These are phyloP conservation scores for Aleiodes leptofemur DNA, from an alignment of 2,888 invertebrate genomes.

Conservation along the genomic window DNA sequence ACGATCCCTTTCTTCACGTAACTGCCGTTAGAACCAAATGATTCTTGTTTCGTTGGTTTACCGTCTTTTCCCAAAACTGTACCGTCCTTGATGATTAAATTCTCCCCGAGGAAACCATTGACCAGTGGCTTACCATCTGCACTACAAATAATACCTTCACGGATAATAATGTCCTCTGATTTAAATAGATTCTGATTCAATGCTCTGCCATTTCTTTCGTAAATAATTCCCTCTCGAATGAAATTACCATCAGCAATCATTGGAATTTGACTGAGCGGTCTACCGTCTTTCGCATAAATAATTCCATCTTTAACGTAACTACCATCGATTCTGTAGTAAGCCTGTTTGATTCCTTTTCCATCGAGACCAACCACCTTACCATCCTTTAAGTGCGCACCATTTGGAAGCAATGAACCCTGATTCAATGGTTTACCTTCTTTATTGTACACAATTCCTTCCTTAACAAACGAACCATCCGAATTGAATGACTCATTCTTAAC, in stretches of 20 bases:
- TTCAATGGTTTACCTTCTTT: conserved; percentile 69
- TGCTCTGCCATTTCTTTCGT: conserved; percentile 61
- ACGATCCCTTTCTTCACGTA: conserved; percentile 66
- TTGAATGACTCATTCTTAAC: conserved; percentile 69
- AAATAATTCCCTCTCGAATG: conserved; percentile 66
- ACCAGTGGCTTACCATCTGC: conserved; percentile 60
- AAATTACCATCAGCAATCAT: conserved; percentile 67
- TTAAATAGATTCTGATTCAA: conserved; percentile 70
- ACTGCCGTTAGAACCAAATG: conserved; percentile 68
- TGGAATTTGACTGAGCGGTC: conserved; percentile 68
- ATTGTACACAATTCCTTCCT: conserved; percentile 68
- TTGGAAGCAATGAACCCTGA: conserved; percentile 70
- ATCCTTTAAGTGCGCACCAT: conserved; percentile 68
- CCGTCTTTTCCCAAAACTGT: conserved; percentile 66
- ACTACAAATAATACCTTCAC: conserved; percentile 67
- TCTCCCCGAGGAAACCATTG: conserved; percentile 67
- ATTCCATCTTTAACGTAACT: conserved; percentile 71
- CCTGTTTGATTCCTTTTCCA: conserved; percentile 68
- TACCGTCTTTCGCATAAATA: conserved; percentile 66
- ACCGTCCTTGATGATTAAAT: conserved; percentile 66
- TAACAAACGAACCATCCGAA: conserved; percentile 69
- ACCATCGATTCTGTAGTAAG: conserved; percentile 70
- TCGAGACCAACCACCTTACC: conserved; percentile 71
- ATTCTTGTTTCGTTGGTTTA: conserved; percentile 68
- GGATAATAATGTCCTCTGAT: conserved; percentile 64